Base-by-base conservation (phyloP, 2,113 vertebrate genomes). In the Benitochromis conjunctus region DNA sequence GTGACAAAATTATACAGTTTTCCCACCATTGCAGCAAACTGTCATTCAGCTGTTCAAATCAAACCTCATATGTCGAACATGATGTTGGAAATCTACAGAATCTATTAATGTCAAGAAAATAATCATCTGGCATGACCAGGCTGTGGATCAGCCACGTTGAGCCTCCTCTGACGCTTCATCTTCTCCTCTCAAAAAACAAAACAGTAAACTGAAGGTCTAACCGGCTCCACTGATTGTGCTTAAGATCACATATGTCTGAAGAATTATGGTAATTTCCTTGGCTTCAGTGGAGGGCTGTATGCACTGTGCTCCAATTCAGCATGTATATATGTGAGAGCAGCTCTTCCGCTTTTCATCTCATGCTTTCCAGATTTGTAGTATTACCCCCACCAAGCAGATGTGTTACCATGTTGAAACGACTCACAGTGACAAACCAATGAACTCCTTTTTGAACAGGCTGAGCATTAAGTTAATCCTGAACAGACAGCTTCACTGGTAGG, bases 261-360 rank as follows among this genome's bases (percentile, higher is more conserved):
- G 62, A 53, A 43, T 83, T 79, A 81, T 86, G 83, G 24, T 89
- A n/a, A 89, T 88, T 54, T 86, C 24, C 79, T 55, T 1, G 14
- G 48, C 46, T 90, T 92, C 83, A 80, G 69, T 19, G n/a, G 16
- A 71, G 36, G 62, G 19, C 46, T 64, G 51, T 34, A 38, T 83
- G 78, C 82, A 48, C 84, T 79, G 38, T 48, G 4, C 62, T n/a
- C n/a, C 85, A 46, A 80, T 3, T 19, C 69, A 48, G 41, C 5
- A 5, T 82, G 84, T 88, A 81, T 74, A 79, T 85, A 71, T 87
- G 24, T 79, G 29, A 86, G 71, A 77, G 51, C 78, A 26, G 51
- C 79, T 87, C 74, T 86, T 62, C 31, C 81, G 81, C 66, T 83
- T 88, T 91, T 90, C 54, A 89, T 86, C 89, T 91, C 62, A 41